Base-by-base conservation (phyloP, 1,140 invertebrate genomes). In the Pinna nobilis region DNA sequence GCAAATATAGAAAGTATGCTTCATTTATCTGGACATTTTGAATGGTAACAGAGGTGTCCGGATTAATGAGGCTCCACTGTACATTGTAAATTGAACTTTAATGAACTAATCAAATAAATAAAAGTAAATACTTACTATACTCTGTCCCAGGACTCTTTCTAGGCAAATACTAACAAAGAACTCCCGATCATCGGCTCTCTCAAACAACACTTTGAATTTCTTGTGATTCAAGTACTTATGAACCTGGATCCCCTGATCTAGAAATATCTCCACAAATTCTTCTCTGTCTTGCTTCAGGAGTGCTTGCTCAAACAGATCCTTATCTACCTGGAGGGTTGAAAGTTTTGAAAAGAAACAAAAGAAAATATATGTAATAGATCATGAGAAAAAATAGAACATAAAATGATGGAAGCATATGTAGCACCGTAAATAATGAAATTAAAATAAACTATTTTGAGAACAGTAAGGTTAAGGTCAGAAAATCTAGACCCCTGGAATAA, bases 181-280 rank as follows among this genome's bases (percentile, higher is more conserved):
- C 63, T 90, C 89, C 65, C 86, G 80, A 67, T 87, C 78, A 32
- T 87, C 76, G 23, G 84, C 81, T 72, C 83, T 85, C 28, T 85
- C 85, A 80, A 88, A 90, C 20, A 90, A 70, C n/a, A 83, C 69
- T 30, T 81, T 82, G 2, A 90, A 74, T 30, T 86, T 73, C 51
- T 84, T 78, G 78, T 87, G 76, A 75, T 87, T 84, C 1, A 90
- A 69, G 60, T 86, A 90, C 53, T 87, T 84, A 60, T 88, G 89
- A 39, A 90, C 76, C 67, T 82, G 78, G 66, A 90, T 87, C 28
- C 88, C 88, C 57, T 88, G 84, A 37, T 88, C 82, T 7, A 91
- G 67, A 68, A 91, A 90, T 15, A 90, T 69, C 30, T 89, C 89
- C 0, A 91, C 86, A 79, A 91, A 91, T 41, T 85, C 86, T 79